Base-by-base conservation (phyloP, 1,140 invertebrate species). In the Penaeus indicus region DNA sequence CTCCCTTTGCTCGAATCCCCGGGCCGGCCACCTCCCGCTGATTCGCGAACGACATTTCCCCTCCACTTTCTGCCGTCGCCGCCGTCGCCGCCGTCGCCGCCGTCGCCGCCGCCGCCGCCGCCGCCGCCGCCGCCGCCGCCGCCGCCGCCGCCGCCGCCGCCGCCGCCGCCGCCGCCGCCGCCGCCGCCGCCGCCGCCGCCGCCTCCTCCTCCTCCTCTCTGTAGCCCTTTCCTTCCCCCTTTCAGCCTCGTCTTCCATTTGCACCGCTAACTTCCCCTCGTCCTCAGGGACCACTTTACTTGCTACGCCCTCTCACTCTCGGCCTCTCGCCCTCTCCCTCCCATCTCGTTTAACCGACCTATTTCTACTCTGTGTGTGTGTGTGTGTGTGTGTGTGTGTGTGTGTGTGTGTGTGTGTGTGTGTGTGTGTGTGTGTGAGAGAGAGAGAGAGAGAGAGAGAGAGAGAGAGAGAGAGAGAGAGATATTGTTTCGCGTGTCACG, bases 351-450 rank as follows among this genome's bases (percentile, higher is more conserved):
- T 38, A 60, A 3, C 21, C 22, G 54, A 10, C 61, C 32, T 54
- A 25, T 80, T 80, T 83, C 54, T 54, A 54, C 10, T 54, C 7
- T 54, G 54, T 13, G 54, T 13, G 54, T 13, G 54, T 54, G 54
- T 13, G 54, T 54, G 54, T 13, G 54, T 11, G 64, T 54, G 64
- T n/a, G 62, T 47, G 83, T 54, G 83, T 25, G 83, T 54, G 62
- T 25, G 64, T 47, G 83, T 54, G 83, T 54, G 83, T 47, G 83
- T 25, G 64, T 54, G 83, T 47, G 83, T 25, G 64, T 25, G 83
- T n/a, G 83, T 25, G 64, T 25, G 83, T 47, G 64, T 54, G 83
- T 72, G 63, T 22, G 82, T 47, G 82, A 84, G 63, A 42, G 63
- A 67, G 82, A 67, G 82, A 69, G 62, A 42, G 38, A 42, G 38